Base-by-base conservation (phyloP, 2,797 vertebrate genomes). In the Botia kubotai region DNA sequence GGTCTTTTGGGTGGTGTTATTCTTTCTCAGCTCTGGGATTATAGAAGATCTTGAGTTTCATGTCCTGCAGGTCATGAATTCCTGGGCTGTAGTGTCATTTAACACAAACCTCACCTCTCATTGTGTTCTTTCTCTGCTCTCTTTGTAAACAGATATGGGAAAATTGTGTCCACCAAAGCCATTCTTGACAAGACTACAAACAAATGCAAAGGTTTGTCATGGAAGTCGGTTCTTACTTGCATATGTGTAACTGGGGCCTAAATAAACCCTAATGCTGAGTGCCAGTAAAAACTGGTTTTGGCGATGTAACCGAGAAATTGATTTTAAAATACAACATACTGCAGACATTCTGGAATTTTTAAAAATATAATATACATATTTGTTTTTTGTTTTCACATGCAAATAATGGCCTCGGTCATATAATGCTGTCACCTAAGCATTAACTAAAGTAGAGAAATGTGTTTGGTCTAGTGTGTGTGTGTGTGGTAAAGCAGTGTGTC, bases 161-260 rank as follows among this genome's bases (percentile, higher is more conserved):
- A 99, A 93, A 99, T 99, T 77, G 97, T 98, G 83, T 99, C 98
- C 84, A 98, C 98, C 0, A 99, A 99, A 92, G 98, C 98, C 83
- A 99, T 99, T 91, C 94, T 99, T 94, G 98, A 99, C 92, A 99
- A 99, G 93, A 98, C 98, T 53, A 99, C 98, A 85, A 99, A 99
- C 95, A 99, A 99, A 95, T 99, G 98, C 94, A 99, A 99, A 98
- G 98, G 98, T 99, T 92, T 85, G 93, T 91, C 67, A 33, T 26
- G 33, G 77, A 1, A 17, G 67, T 79, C 62, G 70, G 23, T 46
- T 13, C 43, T 46, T 57, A 26, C 13, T 48, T 60, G n/a, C 62
- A 4, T 72, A 0, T 12, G 8, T 67, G 43, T 73, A 60, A 23
- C 6, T 12, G 4, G 5, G n/a, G n/a, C 10, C 3, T 1, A 58